Percentiles rank a stretch among this genome's conserved stretches.
phyloP scores from a whole-genome alignment of 2,888 invertebrate genomes.

The Drosophila buzzatii region DNA sequence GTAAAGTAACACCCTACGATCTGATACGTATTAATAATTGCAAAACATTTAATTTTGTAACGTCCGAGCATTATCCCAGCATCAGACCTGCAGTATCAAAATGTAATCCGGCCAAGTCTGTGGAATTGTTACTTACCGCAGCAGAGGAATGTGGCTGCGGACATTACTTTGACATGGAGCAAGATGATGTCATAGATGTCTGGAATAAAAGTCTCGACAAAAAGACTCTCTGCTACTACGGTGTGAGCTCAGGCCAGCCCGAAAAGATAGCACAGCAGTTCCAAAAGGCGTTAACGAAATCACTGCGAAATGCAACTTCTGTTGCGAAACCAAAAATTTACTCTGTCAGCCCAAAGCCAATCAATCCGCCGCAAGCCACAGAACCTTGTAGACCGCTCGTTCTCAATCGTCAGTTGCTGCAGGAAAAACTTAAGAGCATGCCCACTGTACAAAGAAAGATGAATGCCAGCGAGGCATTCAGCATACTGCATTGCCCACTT shows the following conservation, averaged over 20 bases:
- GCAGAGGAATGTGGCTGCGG: slow-evolving; percentile 26
- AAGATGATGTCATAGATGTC: slow-evolving; percentile 50
- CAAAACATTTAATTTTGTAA: slow-evolving; percentile 18
- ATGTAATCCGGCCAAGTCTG: slow-evolving; percentile 33
- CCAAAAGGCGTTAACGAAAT: slow-evolving; percentile 29
- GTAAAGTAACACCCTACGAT: slow-evolving; percentile 23
- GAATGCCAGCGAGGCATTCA: slow-evolving; percentile 19
- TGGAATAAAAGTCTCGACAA: slow-evolving; percentile 53
- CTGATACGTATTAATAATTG: slow-evolving; percentile 52
- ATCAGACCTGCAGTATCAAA: slow-evolving; percentile 43
- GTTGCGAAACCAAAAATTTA: background rate
- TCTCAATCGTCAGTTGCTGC: slow-evolving; percentile 47
- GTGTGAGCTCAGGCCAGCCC: slow-evolving; percentile 27
- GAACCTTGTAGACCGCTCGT: slow-evolving; percentile 9
- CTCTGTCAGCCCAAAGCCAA: background rate
- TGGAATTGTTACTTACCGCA: slow-evolving; percentile 22
- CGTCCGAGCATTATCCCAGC: slow-evolving; percentile 48
- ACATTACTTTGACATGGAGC: slow-evolving; percentile 19
- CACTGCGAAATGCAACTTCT: slow-evolving; percentile 16
- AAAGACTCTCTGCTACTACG: slow-evolving; percentile 46
- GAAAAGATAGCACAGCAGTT: slow-evolving; percentile 27
- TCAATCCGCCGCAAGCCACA: background rate
- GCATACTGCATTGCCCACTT: slow-evolving; percentile 23
- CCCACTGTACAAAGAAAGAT: slow-evolving; percentile 45
- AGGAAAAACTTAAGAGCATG: slow-evolving; percentile 38